phyloP scores from a whole-genome alignment of 2,888 invertebrate genomes.

The Caenorhabditis zanzibari region DNA sequence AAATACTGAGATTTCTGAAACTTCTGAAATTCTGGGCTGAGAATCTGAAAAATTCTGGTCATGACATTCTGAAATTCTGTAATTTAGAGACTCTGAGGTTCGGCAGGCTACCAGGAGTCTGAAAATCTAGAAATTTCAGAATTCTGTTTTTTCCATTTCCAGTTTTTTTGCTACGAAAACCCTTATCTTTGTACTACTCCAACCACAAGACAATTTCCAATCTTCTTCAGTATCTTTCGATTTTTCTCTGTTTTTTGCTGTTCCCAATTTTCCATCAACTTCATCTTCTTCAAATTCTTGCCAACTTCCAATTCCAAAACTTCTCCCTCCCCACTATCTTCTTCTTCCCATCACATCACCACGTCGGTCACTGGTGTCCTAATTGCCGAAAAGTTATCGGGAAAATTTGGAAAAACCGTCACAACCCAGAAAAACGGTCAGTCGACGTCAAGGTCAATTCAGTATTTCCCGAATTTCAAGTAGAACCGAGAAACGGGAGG shows the following conservation, averaged over 20 bases:
- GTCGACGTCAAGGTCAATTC: constrained; percentile 1
- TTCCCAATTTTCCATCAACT: not conserved
- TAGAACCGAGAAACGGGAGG: not conserved
- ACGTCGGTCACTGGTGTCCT: constrained; percentile 9
- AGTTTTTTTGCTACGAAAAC: not conserved
- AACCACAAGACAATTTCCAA: not conserved
- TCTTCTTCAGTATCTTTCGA: not conserved
- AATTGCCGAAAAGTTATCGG: not conserved
- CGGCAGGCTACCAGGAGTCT: too few relatives aligned
- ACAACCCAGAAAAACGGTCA: constrained; percentile 1
- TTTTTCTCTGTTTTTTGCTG: not conserved
- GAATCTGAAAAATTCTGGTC: too few relatives aligned
- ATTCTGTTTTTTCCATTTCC: not conserved
- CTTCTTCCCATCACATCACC: not conserved
- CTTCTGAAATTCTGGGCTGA: too few relatives aligned
- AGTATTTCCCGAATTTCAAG: constrained; percentile 7
- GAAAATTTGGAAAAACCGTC: not conserved
- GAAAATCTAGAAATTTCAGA: not conserved
- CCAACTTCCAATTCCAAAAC: not conserved
- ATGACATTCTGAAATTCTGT: too few relatives aligned
- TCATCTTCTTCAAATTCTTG: too few relatives aligned
- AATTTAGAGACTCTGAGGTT: too few relatives aligned
- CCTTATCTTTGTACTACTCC: not conserved
- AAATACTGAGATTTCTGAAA: too few relatives aligned
- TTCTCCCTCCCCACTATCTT: not conserved